Conservation (phyloP, 2,113 vertebrate genomes). For the human (Homo sapiens) region GRCh38 chr1:49553001-49553500, state of each 20-base stretch:
- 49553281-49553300: not conserved
- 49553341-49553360: not conserved
- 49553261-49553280: not conserved
- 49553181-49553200: not conserved
- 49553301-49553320: not conserved
- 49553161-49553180: not conserved
- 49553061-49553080: not conserved
- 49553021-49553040: not conserved
- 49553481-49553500: not conserved
- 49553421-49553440: not conserved
- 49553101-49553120: not conserved
- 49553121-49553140: not conserved
- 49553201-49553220: not conserved
- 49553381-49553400: not conserved
- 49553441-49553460: not conserved
- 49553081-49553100: not conserved
- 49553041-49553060: not conserved
- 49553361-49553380: not conserved
- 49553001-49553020: not conserved
- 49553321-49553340: not conserved
- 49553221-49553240: not conserved
- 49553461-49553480: not conserved
- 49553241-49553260: not conserved
- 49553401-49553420: not conserved
- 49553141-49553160: not conserved